Base-by-base conservation (phyloP, 2,797 vertebrate species). In the Pampus argenteus region DNA sequence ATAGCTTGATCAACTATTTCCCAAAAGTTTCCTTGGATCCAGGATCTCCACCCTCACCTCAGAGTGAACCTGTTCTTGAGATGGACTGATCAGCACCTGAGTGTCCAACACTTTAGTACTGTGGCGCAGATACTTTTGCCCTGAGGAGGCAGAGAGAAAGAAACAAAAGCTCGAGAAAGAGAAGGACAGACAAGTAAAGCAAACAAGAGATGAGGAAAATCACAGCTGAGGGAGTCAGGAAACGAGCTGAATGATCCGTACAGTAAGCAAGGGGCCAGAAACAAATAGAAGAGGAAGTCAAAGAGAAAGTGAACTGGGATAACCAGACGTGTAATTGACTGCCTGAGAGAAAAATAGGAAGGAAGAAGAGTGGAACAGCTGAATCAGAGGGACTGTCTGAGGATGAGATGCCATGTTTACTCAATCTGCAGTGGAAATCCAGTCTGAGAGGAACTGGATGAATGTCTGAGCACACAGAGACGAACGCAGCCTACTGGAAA, bases 31-130 rank as follows among this genome's bases (percentile, higher is more conserved):
- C 44, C 50, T 18, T 22, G 17, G 9, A 66, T 5, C 15, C 28
- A 64, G 64, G 44, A 26, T 52, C 51, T 11, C 17, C 20, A 9
- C 25, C 28, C 94, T 92, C 88, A 98, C 98, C 97, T 98, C 96
- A 0, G 96, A 93, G 1, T 93, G 95, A 26, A 96, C 91, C 45
- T 94, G 95, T 26, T 95, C 96, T 86, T 97, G 95, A 0, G 96
- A 94, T 0, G 98, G 97, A 91, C 95, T 95, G 79, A 99, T 94
- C 78, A 98, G 87, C 69, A 98, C 96, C 78, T 95, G 92, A 2
- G 95, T 96, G 84, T 98, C 96, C 90, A 98, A 92, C 45, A 94
- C 92, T 31, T 94, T 96, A 31, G 95, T 95, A 0, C 92, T 94
- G 89, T 97, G 96, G 73, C 97, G 93, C 54, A 98, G 93, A 84